Conservation (phyloP, 2,797 vertebrate genomes). For the Sternotherus odoratus region DNA sequence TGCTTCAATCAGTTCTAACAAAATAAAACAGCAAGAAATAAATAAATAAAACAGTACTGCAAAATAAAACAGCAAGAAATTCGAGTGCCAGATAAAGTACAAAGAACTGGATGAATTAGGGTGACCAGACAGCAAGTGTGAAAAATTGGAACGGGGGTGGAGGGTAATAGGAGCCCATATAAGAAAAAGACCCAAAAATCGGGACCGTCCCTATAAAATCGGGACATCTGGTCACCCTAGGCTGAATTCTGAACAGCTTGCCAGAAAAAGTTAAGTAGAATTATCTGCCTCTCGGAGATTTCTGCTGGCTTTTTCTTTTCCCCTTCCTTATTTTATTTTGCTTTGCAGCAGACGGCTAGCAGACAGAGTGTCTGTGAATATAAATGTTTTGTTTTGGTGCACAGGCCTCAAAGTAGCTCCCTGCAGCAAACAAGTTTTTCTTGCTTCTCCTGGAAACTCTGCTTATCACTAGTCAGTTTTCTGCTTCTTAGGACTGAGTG, state of each 20-base stretch:
- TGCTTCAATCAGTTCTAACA: not conserved
- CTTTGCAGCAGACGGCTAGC: rapidly evolving
- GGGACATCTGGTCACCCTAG: too few relatives aligned
- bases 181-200: too few relatives aligned
- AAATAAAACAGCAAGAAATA: not conserved
- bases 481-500: not conserved
- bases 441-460: not conserved
- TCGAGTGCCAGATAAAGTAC: not conserved
- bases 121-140: too few relatives aligned
- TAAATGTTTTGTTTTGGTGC: not conserved
- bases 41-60: too few relatives aligned
- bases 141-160: too few relatives aligned
- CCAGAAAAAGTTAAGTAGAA: not conserved
- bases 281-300: not conserved
- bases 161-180: too few relatives aligned
- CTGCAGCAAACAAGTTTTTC: not conserved
- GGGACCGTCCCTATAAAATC: too few relatives aligned
- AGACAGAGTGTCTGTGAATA: rapidly evolving
- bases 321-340: not conserved
- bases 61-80: not conserved
- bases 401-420: rapidly evolving
- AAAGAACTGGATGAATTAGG: too few relatives aligned
- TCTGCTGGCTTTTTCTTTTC: not conserved
- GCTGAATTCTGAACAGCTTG: not conserved
- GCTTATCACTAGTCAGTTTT: not conserved